Conservation (phyloP, 2,113 vertebrate genomes). For the Solea solea region DNA sequence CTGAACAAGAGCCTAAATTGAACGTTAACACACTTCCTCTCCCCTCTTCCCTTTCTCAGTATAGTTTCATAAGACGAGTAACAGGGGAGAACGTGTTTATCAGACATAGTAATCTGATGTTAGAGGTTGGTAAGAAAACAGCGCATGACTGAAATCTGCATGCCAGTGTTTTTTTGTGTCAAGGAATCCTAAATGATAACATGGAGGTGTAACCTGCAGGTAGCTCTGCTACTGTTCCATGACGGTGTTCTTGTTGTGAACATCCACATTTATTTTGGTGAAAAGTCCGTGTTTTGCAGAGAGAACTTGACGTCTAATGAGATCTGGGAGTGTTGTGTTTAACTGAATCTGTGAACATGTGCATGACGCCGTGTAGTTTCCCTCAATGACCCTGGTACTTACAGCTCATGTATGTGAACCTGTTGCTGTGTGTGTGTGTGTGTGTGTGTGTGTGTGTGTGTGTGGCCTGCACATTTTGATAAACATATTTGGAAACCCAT, state of each 20-base stretch:
- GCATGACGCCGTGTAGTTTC: constrained; percentile 43
- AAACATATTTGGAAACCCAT: constrained; percentile 10
- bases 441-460: constrained; percentile 18
- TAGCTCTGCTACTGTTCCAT: background rate
- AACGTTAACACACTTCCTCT: constrained; percentile 63
- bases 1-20: constrained; percentile 6
- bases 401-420: constrained; percentile 4
- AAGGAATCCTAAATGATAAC: constrained; percentile 28
- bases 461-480: constrained; percentile 32
- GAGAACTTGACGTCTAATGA: constrained; percentile 22
- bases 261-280: constrained; percentile 52
- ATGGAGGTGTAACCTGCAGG: background rate
- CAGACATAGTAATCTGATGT: constrained; percentile 99
- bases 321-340: constrained; percentile 61
- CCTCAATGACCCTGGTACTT: constrained; percentile 49
- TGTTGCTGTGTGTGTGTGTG: constrained; percentile 29
- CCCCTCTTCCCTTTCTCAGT: constrained; percentile 90
- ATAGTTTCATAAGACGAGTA: constrained; percentile 95
- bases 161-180: constrained; percentile 73
- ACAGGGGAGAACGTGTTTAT: constrained; percentile 97
- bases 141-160: constrained; percentile 77
- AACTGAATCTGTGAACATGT: constrained; percentile 27
- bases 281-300: background rate
- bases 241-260: constrained; percentile 26
- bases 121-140: constrained; percentile 91